Conservation (phyloP, 2,113 vertebrate species). For the Elanus axillaris region DNA sequence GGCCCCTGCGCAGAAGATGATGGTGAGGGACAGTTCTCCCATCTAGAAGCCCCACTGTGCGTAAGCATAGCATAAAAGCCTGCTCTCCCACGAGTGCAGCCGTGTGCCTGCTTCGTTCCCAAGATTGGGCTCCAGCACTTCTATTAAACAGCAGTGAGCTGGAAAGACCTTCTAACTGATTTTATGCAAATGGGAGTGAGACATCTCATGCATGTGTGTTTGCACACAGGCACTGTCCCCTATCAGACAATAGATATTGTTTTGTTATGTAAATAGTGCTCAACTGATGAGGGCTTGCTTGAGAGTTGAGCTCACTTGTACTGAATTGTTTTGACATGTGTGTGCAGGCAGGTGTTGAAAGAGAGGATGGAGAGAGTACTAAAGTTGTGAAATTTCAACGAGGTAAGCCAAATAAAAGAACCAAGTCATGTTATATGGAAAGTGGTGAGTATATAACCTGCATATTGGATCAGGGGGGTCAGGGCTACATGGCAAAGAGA, state of each 20-base stretch:
- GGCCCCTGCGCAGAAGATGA: neutral
- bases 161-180: slow-evolving; percentile 4
- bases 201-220: neutral
- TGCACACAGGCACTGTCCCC: neutral
- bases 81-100: neutral
- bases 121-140: neutral
- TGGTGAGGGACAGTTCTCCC: neutral
- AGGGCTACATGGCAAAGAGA: neutral
- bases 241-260: neutral
- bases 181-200: neutral
- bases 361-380: neutral
- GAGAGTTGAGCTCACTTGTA: neutral
- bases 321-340: neutral
- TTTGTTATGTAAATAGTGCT: slow-evolving; percentile 29
- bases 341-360: neutral
- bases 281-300: neutral
- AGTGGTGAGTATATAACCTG: neutral
- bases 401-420: neutral
- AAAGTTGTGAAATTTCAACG: neutral
- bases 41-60: neutral
- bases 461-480: neutral
- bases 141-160: slow-evolving; percentile 35
- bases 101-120: neutral
- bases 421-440: neutral
- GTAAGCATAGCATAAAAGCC: neutral